These are phyloP conservation scores for Serilophus lunatus DNA, from an alignment of 2,113 vertebrate genomes.

Conservation along the genomic window DNA sequence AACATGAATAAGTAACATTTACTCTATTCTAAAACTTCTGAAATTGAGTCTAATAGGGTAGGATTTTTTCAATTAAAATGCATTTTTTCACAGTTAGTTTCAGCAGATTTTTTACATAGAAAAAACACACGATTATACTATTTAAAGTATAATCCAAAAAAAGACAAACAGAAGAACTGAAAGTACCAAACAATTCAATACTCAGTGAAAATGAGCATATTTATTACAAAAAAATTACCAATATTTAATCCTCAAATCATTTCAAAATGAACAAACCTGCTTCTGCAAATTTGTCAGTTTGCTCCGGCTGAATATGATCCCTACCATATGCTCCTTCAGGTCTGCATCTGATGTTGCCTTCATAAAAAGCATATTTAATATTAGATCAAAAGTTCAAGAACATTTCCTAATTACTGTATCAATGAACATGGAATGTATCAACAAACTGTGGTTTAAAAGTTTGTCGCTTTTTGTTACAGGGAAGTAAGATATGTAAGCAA, in stretches of 20 bases:
- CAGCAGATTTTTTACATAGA: not conserved
- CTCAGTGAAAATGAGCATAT: not conserved
- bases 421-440: not conserved
- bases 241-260: not conserved
- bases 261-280: conserved; percentile 80
- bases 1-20: not conserved
- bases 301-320: conserved; percentile 99
- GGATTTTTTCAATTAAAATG: not conserved
- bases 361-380: not conserved
- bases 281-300: conserved; percentile 99
- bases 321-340: conserved; percentile 99
- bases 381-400: not conserved
- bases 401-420: not conserved
- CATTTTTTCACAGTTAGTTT: not conserved
- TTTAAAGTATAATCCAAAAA: not conserved
- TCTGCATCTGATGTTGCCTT: conserved; percentile 97
- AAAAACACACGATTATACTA: not conserved
- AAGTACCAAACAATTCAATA: not conserved
- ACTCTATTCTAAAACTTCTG: not conserved
- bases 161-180: not conserved
- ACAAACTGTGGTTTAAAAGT: not conserved
- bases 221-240: not conserved
- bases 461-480: not conserved
- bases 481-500: not conserved
- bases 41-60: not conserved